phyloP scores from a whole-genome alignment of 2,113 vertebrate genomes.

The Nannospalax galili region DNA sequence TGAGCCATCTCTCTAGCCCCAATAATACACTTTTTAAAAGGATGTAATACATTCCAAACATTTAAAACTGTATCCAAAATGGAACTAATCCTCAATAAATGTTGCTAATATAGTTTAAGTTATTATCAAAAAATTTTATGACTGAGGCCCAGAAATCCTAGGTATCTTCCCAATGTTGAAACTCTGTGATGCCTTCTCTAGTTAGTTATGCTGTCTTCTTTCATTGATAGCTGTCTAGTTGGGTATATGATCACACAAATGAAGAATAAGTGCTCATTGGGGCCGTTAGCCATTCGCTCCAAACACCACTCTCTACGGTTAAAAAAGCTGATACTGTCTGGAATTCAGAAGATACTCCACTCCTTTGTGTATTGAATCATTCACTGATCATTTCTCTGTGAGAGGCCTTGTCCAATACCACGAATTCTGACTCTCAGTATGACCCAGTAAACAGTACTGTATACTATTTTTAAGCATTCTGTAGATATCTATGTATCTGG shows the following conservation, averaged over 20 bases:
- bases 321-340: not conserved
- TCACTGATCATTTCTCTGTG: not conserved
- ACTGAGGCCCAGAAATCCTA: not conserved
- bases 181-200: not conserved
- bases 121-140: not conserved
- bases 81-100: not conserved
- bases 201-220: not conserved
- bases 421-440: not conserved
- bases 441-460: not conserved
- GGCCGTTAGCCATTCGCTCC: too few species aligned
- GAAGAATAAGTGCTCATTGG: not conserved
- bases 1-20: too few species aligned
- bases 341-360: not conserved
- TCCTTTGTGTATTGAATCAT: not conserved
- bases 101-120: not conserved
- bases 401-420: not conserved
- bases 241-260: not conserved
- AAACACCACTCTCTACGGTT: not conserved
- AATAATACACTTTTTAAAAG: not conserved
- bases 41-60: not conserved
- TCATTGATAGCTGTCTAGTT: not conserved
- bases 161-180: not conserved
- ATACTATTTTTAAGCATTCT: not conserved
- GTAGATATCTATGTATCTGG: not conserved
- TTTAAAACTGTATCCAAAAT: not conserved